Base-by-base conservation (phyloP, 2,113 vertebrate genomes). In the Lonchura striata region DNA sequence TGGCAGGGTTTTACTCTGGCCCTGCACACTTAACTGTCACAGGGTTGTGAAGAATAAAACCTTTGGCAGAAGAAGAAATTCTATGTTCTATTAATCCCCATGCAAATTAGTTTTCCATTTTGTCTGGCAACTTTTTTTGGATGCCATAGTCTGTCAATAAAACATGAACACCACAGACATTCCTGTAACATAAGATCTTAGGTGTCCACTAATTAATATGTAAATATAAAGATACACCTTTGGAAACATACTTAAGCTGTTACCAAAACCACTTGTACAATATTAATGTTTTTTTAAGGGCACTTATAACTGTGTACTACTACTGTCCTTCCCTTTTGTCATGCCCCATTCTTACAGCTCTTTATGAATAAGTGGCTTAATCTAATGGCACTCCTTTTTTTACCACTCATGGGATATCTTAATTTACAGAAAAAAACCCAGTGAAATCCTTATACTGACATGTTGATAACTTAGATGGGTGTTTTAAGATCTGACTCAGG, bases 181-280 rank as follows among this genome's bases (percentile, higher is more conserved):
- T 96, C 95, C 86, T 70, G 97, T 97, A 98, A 98, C 85, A 52
- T 76, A 97, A 85, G 95, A 97, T 94, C 95, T 97, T 94, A 92
- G 76, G 80, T 97, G 94, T 95, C 97, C 85, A 85, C 95, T 98
- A 96, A 97, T 97, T 96, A 97, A 97, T 96, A 97, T 91, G 95
- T 91, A 98, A 97, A 98, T 97, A 98, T 96, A 98, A 97, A 97
- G 96, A 97, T 97, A 96, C 91, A 95, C 95, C 92, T 97, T 97
- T 94, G 97, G 97, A 98, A 98, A 98, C 97, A 97, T 95, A 97
- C 97, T 97, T 97, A 97, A 97, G 96, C 86, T 96, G 96, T 97
- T 97, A 97, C 93, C 93, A 97, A 97, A 91, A 97, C 97, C 91
- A 92, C 88, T 96, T 95, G 97, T 97, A 86, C 86, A 98, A 97